Evolutionary conservation across 2,113 vertebrate genomes (phyloP).

Genomic region (Seriola aureovittata): DNA sequence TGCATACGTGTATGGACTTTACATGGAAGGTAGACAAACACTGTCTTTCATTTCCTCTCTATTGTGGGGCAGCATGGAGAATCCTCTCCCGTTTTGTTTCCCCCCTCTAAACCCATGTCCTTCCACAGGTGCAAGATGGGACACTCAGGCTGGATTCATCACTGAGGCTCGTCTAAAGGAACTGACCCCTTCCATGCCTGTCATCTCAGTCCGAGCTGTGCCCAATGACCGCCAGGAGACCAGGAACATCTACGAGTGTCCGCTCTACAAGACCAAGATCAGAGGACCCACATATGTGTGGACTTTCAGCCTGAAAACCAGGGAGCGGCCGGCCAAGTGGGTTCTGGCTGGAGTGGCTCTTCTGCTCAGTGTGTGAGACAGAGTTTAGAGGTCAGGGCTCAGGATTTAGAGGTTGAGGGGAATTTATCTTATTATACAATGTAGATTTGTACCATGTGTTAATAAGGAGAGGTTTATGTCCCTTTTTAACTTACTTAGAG

Average conservation of each 20-base stretch:
- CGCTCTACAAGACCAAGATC: constrained; percentile 85
- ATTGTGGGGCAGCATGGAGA: neutral
- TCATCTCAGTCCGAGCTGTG: constrained; percentile 82
- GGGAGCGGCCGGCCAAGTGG: constrained; percentile 83
- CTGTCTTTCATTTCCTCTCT: neutral
- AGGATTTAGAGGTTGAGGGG: neutral
- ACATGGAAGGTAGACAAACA: constrained; percentile 80
- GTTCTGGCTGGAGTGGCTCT: constrained; percentile 85
- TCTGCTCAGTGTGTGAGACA: constrained; percentile 81
- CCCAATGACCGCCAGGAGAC: constrained; percentile 83
- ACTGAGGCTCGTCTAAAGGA: constrained; percentile 83
- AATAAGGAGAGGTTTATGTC: neutral
- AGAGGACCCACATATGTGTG: constrained; percentile 80
- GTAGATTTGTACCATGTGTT: neutral
- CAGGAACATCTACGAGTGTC: constrained; percentile 86
- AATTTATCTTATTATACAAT: neutral
- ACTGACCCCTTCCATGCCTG: constrained; percentile 79
- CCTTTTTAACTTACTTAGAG: neutral
- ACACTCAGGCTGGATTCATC: constrained; percentile 82
- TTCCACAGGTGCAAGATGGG: constrained; percentile 83
- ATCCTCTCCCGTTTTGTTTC: neutral
- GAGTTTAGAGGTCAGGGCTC: neutral
- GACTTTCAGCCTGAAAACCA: constrained; percentile 84
- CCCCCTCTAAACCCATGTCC: neutral
- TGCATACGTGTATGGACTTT: constrained; percentile 79